Conservation (phyloP, 2,888 invertebrate genomes). For the Proisotoma minuta region DNA sequence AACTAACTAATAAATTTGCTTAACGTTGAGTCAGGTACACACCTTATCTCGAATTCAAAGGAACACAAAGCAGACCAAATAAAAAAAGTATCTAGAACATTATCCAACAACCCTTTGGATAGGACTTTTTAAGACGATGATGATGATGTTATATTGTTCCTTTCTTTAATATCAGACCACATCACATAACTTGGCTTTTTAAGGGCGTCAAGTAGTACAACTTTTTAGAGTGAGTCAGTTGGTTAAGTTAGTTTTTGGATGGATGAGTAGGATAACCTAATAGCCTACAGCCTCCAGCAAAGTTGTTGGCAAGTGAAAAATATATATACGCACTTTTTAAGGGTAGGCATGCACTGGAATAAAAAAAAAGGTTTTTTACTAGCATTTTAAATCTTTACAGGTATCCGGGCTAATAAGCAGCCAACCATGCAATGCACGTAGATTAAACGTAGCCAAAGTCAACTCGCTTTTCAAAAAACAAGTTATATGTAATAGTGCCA, state of each 20-base stretch:
- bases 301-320: background rate
- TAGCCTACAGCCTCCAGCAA: constrained; percentile 11
- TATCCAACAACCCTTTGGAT: background rate
- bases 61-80: background rate
- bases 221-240: too few relatives aligned
- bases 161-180: too few relatives aligned
- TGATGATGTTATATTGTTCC: too few relatives aligned
- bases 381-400: constrained; percentile 4
- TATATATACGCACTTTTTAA: background rate
- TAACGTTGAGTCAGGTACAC: background rate
- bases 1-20: background rate
- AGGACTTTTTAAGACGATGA: too few relatives aligned
- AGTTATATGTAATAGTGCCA: background rate
- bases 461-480: background rate
- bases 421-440: constrained; percentile 4
- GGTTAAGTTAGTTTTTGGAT: too few relatives aligned
- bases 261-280: background rate
- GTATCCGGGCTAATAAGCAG: background rate
- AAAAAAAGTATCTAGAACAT: background rate
- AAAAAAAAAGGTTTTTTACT: constrained; percentile 1
- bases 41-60: background rate
- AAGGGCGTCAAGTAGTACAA: constrained; percentile 1
- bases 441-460: background rate
- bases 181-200: background rate
- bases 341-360: background rate